A percentile compares a stretch with the other conserved stretches of the same genome.
phyloP scores from a whole-genome alignment of 2,113 vertebrate genomes.

The Microcebus ravelobensis region DNA sequence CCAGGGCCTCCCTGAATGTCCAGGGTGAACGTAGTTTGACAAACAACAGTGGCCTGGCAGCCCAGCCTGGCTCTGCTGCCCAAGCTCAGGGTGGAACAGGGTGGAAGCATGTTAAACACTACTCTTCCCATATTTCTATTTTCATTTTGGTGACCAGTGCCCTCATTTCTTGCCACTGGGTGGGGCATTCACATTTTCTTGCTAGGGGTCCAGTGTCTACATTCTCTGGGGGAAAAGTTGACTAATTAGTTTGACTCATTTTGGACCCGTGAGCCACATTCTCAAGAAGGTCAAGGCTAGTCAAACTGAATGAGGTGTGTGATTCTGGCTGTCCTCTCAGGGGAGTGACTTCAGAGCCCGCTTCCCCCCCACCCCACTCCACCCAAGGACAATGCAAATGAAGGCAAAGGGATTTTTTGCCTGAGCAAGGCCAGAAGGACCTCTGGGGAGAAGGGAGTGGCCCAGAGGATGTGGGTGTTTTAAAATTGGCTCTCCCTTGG shows the following conservation, averaged over 20 bases:
- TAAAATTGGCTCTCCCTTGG: slow-evolving; percentile 63
- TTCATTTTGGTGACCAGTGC: background rate
- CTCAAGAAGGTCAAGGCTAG: background rate
- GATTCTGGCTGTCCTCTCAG: background rate
- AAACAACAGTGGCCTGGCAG: background rate
- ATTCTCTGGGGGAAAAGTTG: background rate
- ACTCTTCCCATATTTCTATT: background rate
- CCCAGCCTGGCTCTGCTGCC: background rate
- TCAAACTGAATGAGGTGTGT: background rate
- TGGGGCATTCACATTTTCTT: background rate
- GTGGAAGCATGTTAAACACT: background rate
- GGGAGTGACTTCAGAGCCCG: background rate
- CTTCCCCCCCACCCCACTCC: background rate
- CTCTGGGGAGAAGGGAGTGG: background rate
- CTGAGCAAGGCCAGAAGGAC: background rate
- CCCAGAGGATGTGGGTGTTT: slow-evolving; percentile 65
- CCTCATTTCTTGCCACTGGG: slow-evolving; percentile 26
- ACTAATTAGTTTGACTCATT: slow-evolving; percentile 6
- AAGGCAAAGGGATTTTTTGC: slow-evolving; percentile 48
- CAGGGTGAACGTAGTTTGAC: background rate
- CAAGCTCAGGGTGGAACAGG: background rate
- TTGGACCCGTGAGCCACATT: background rate
- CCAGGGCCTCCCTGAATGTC: background rate
- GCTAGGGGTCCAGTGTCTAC: background rate
- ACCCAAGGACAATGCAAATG: slow-evolving; percentile 66